phyloP scores from a whole-genome alignment of 2,888 invertebrate species.

The Heliconius cydno region DNA sequence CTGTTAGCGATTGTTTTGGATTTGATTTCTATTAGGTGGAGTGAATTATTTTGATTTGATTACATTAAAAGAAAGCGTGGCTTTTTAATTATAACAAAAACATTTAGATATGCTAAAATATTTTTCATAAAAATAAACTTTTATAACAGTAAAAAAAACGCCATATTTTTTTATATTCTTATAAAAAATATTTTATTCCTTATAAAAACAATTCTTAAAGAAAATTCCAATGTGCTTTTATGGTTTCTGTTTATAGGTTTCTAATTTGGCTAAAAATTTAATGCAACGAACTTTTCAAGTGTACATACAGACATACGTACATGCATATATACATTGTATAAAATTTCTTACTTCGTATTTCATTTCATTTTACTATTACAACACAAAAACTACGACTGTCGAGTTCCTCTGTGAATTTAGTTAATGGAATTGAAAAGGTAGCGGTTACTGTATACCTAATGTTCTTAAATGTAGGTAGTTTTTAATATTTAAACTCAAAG shows the following conservation, averaged over 20 bases:
- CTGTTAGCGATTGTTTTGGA: too few species aligned
- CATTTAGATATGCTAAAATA: background rate
- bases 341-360: background rate
- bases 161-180: too few species aligned
- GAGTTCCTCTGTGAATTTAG: constrained; percentile 4
- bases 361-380: background rate
- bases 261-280: too few species aligned
- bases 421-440: constrained; percentile 1
- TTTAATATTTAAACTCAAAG: background rate
- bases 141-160: too few species aligned
- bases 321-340: background rate
- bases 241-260: too few species aligned
- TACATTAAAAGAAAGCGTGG: too few species aligned
- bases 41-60: background rate
- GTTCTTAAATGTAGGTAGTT: background rate
- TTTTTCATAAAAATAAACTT: too few species aligned
- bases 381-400: background rate
- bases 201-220: too few species aligned
- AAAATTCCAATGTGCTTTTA: too few species aligned
- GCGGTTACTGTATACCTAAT: background rate
- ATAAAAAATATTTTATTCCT: too few species aligned
- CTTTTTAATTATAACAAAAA: too few species aligned
- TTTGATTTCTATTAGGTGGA: background rate
- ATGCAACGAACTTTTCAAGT: too few species aligned
- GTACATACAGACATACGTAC: background rate